Base-by-base conservation (phyloP, 1,140 invertebrate genomes). In the Leptestheria dahalacensis region DNA sequence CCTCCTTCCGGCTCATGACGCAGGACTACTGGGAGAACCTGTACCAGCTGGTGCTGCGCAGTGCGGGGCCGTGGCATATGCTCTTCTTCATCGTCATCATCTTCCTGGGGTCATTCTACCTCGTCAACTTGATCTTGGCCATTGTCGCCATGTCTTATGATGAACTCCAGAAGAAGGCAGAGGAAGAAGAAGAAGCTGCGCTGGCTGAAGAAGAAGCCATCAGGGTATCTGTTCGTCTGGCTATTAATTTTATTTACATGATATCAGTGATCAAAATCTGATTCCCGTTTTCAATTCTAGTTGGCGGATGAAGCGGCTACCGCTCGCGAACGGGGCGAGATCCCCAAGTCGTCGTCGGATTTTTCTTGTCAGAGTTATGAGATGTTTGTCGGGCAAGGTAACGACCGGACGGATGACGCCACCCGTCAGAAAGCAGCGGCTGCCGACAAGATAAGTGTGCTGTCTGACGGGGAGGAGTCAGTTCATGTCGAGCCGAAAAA, bases 71-170 rank as follows among this genome's bases (percentile, higher is more conserved):
- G 51, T 93, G 88, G 87, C 91, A 97, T 75, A 92, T 96, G 79
- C 74, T 95, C 65, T 98, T 97, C 78, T 98, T 98, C 79, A 89
- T 97, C 68, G 86, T 97, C 60, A 95, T 97, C 71, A 97, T 98
- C 73, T 95, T 98, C 76, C 79, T 97, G 68, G 93, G 94, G 65
- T 97, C 94, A 53, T 97, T 97, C 78, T 98, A 97, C 79, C 83
- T 97, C 67, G 91, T 97, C 63, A 98, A 98, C 77, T 85, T 98
- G 77, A 98, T 97, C 72, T 85, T 98, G 77, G 94, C 95, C 71
- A 97, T 97, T 76, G 95, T 97, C 72, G 93, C 94, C 66, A 97
- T 98, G 93, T 96, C 92, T 18, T 97, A 98, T 75, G 91, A 97
- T 72, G 93, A 97, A 72, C 80, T 97, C 71, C 92, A 97, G 75